Evolutionary conservation across 2,113 vertebrate species (phyloP), one percentile per base, ranked within the genome.

Genomic region (Rhabdomys dilectus): DNA sequence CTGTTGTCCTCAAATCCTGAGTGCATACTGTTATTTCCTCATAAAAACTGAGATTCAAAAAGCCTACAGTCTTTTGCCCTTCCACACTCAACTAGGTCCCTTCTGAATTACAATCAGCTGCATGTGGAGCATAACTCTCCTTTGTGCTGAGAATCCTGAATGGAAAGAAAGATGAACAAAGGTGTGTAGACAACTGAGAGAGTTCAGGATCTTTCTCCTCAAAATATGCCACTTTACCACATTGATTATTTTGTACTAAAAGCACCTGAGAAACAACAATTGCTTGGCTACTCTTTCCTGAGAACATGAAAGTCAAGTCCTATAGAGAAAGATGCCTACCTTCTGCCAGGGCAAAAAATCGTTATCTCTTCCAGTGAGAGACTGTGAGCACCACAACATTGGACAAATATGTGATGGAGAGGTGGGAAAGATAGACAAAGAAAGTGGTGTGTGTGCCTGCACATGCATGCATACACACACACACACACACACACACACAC

Each of bases 161-260:
- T 1, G 13, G 72, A 87, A 72, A n/a, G 15, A 56, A 73, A 42
- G 1, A 70, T 4, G 9, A 22, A 51, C 53, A 84, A 95, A 91
- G 10, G 13, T 15, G 31, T 29, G 1, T 6, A 62, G 53, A 60
- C 0, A 1, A 36, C 16, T 24, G 12, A 26, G 22, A 8, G 26
- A 21, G 17, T 60, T 80, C 45, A 42, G 66, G 42, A 58, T 13
- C 42, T 8, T 4, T 19, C 26, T 51, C 31, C 4, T 66, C 72
- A 56, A 45, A 81, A 3, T 34, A 39, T 16, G n/a, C 1, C 21
- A 16, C 15, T 29, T 26, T 48, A 66, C 45, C 16, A 29, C 75
- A 48, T 11, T 39, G 56, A 34, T 48, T 88, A 58, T 82, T 88
- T 36, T 76, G 42, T 91, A 42, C 22, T 56, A 22, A 91, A 78